Conservation (phyloP, 92 coral and sea anemone genomes). For the Diadumene lineata region DNA sequence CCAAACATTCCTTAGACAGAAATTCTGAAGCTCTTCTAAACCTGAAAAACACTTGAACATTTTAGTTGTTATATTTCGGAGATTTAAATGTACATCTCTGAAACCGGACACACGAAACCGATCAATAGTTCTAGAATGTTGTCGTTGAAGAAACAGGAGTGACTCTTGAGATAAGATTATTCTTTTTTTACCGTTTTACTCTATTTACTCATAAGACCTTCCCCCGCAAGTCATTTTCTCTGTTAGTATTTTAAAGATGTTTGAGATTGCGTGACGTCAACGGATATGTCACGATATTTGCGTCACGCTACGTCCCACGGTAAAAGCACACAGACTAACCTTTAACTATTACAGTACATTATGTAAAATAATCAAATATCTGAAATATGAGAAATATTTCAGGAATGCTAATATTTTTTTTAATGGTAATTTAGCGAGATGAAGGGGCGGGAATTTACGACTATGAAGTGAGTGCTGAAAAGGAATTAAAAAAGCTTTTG, state of each 20-base stretch:
- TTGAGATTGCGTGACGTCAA: slow-evolving; percentile 8
- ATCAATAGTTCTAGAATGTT: slow-evolving; percentile 1
- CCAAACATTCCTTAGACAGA: too few relatives aligned
- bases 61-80: too few relatives aligned
- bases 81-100: neutral
- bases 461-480: neutral
- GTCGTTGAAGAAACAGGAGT: neutral
- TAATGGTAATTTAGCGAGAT: neutral
- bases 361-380: neutral
- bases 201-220: neutral
- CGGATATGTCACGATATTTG: neutral
- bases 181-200: neutral
- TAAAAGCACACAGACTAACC: neutral
- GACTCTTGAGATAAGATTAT: neutral
- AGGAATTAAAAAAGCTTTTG: neutral
- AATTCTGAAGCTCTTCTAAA: too few relatives aligned
- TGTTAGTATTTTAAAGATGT: neutral
- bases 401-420: neutral
- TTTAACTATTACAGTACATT: neutral
- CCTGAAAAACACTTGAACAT: too few relatives aligned
- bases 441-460: too few relatives aligned
- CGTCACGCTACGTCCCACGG: neutral
- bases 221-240: neutral
- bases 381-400: neutral
- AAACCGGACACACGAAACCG: neutral